Evolutionary conservation across 2,797 vertebrate genomes (phyloP).

Genomic region (Notoglanidium macrostoma): DNA sequence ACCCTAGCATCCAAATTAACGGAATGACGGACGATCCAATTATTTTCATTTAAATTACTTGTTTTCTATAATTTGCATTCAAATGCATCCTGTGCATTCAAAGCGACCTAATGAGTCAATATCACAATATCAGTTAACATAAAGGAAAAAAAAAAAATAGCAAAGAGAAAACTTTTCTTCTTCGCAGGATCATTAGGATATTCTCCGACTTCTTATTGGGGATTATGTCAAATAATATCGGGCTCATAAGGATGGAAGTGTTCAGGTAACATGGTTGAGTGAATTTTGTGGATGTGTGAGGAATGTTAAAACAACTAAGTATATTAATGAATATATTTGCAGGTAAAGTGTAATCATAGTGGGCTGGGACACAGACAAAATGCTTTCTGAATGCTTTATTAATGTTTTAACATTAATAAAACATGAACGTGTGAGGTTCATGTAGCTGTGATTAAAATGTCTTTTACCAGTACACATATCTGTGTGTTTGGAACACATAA

Average conservation of each 20-base stretch:
- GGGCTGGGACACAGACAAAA: no score
- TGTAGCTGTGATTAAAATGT: not conserved
- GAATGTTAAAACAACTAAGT: not conserved
- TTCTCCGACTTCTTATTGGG: not conserved
- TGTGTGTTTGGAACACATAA: not conserved
- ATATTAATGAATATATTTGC: not conserved
- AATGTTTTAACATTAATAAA: not conserved
- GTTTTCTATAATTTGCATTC: not conserved
- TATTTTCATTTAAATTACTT: not conserved
- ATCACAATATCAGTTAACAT: not conserved
- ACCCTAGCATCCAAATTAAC: not conserved
- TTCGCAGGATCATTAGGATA: not conserved
- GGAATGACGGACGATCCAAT: not conserved
- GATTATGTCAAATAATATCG: not conserved
- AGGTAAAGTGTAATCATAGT: not conserved
- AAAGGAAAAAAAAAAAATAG: not conserved
- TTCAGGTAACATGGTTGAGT: no score
- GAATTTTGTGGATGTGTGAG: not conserved
- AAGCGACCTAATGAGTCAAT: not conserved
- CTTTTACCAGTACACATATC: not conserved
- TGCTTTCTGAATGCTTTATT: not conserved
- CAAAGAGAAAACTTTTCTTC: not conserved
- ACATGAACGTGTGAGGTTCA: not conserved
- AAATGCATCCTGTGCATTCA: no score
- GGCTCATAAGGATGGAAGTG: not conserved